Evolutionary conservation across 37 sponge, comb jelly and placozoan species (phyloP), one percentile per base, ranked within the genome.

Genomic region (Lycopodina hypogea): DNA sequence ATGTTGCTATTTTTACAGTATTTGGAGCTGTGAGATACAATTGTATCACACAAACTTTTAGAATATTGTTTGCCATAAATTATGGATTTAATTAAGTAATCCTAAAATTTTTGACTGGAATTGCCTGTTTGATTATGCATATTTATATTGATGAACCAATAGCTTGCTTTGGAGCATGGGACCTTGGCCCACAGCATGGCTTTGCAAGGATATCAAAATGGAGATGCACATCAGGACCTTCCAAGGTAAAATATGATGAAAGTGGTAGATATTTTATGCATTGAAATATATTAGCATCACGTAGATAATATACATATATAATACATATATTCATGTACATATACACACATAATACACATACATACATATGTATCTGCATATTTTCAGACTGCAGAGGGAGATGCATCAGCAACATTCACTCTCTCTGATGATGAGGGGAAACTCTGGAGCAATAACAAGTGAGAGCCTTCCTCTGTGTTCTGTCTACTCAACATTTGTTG

Each of bases 121-220:
- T n/a, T n/a, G n/a, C n/a, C n/a, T n/a, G n/a, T n/a, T n/a, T n/a
- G n/a, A n/a, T n/a, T n/a, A n/a, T n/a, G n/a, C n/a, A n/a, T n/a
- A n/a, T n/a, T n/a, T n/a, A n/a, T n/a, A n/a, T n/a, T n/a, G n/a
- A n/a, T n/a, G n/a, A n/a, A n/a, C n/a, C 34, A 66, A 2, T 68
- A 94, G 95, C 97, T 69, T 83, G 91, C 37, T 96, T 96, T 84
- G 97, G 97, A 17, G 76, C 89, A 1, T 96, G 97, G 97, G 91
- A 93, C 15, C 68, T 87, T 40, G 97, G 97, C 19, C 97, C 97
- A 24, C 93, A 96, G 71, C 97, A 96, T 78, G 97, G 97, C 32
- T 96, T 96, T 85, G 93, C 91, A 39, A 75, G 97, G 36, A 96
- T 76, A 26, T 78, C 86, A 17, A 77, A 64, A 51, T 96, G 94